Evolutionary conservation across 1,140 invertebrate genomes (phyloP), one percentile per base, ranked within the genome.

Genomic region (Vanessa tameamea): DNA sequence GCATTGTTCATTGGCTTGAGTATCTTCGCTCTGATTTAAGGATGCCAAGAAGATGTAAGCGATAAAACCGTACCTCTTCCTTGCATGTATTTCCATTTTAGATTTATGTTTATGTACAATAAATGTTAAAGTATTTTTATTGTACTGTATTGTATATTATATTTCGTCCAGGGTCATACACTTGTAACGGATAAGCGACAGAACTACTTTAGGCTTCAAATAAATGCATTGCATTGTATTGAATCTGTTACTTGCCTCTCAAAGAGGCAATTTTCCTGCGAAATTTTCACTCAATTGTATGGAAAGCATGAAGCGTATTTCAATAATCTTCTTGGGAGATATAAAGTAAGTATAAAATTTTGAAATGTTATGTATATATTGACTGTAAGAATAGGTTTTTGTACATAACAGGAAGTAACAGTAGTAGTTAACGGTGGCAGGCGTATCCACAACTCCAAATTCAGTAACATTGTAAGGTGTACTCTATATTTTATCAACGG

Each of bases 221-320:
- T 96, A 31, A 94, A 95, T 82, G 78, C 81, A 11, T 86, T 90
- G 50, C 93, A 94, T 64, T 87, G 85, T 16, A 88, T 96, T 6
- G 94, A 94, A 72, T 88, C 92, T 0, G 87, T 95, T 43, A 95
- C 94, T 1, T 95, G 95, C 75, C 85, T 95, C 12, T 93, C 93
- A 0, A 93, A 92, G 84, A 92, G 93, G 73, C 93, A 93, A 75
- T 94, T 95, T 50, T 91, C 93, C 31, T 77, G 92, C 0, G 89
- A 93, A 0, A 94, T 94, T 61, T 78, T 95, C 1, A 83, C 89
- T 5, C 81, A 87, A 47, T 75, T 96, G 15, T 95, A 94, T 81
- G 95, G 95, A 0, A 95, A 94, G 79, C 95, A 96, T 77, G 95
- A 96, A 73, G 92, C 89, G 1, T 83, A 95, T 69, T 87, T 96